Evolutionary conservation across 2,797 vertebrate species (phyloP), one percentile per base, ranked within the genome.

Genomic region (Lophotriccus pileatus): DNA sequence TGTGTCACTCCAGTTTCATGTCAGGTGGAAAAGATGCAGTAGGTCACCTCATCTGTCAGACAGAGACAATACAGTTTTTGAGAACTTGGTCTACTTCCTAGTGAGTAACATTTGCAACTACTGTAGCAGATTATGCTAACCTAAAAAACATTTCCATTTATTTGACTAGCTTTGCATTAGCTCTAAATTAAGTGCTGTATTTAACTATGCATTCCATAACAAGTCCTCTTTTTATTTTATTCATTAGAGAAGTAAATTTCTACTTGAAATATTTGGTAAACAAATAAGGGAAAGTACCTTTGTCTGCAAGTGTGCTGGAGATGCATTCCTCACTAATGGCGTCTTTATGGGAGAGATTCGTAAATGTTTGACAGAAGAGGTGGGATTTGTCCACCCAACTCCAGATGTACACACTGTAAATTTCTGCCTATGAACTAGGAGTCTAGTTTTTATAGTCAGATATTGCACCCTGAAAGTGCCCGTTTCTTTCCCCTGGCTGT

Each of bases 361-460:
- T 68, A 69, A 81, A 78, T 37, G 10, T 85, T 89, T 89, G 66
- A 75, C 50, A 55, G 56, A 52, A 86, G 82, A 90, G 69, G 85
- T 93, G 74, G 69, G 85, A 90, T 84, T 96, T 95, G 13, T 56
- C 50, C 3, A 1, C 44, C 32, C 69, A 63, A 7, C 13, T 81
- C 80, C 95, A 94, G 90, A 90, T 90, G 83, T 90, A 91, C 93
- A 44, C 74, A 49, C 43, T 59, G 63, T 50, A 81, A 73, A 76
- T 91, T 90, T 90, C 80, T 91, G 80, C 36, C 47, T 76, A 58
- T 81, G 77, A 93, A 44, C 80, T 56, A 81, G 81, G 83, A 73
- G 87, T 90, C 79, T 94, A 62, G 9, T 56, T 94, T 93, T 95
- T 82, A 76, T 63, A 88, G 55, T 82, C 74, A 78, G 78, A 77